phyloP scores from a whole-genome alignment of 2,113 vertebrate species.

The Calypte anna region DNA sequence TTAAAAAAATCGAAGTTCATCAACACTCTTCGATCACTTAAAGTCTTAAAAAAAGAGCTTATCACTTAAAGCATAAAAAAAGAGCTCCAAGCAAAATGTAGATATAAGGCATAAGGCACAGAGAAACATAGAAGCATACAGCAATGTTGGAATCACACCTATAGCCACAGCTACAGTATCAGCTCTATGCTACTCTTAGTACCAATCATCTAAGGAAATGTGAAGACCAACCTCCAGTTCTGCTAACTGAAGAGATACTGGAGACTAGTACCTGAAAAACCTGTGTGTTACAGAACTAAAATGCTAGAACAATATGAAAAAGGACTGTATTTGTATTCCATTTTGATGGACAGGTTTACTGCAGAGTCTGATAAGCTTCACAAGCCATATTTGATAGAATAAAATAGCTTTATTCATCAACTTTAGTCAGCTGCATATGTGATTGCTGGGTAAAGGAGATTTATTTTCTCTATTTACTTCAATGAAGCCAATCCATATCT shows the following conservation, averaged over 20 bases:
- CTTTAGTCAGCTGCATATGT: neutral
- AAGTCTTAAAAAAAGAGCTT: neutral
- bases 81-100: neutral
- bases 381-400: neutral
- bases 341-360: neutral
- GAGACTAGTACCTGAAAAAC: neutral
- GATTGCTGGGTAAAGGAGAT: neutral
- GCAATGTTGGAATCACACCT: neutral
- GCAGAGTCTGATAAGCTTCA: neutral
- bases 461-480: neutral
- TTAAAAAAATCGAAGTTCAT: neutral
- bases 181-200: neutral
- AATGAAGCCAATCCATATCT: neutral
- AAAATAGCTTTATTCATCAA: neutral
- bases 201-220: neutral
- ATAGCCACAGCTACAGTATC: accelerated
- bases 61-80: neutral
- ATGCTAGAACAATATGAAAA: neutral
- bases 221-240: neutral
- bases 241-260: neutral
- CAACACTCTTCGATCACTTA: neutral
- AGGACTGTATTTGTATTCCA: neutral
- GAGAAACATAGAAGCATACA: neutral
- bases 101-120: neutral
- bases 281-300: neutral